Evolutionary conservation across 2,888 invertebrate genomes (phyloP), one percentile per base, ranked within the genome.

Genomic region (Drosophila pegasa): DNA sequence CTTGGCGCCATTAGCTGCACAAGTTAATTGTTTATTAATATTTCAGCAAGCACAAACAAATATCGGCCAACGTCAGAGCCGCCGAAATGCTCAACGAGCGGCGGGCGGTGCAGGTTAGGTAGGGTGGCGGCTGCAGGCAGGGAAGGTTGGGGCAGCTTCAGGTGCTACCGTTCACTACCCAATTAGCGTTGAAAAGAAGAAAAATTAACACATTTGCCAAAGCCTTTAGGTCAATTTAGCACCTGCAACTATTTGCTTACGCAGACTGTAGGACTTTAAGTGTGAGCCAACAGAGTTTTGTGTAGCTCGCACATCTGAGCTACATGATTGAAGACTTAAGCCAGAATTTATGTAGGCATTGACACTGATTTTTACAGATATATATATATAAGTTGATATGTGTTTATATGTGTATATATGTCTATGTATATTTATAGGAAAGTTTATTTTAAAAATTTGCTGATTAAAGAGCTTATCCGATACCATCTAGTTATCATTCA

Each of bases 21-120:
- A 60, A 57, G 29, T 51, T 66, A 71, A 88, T 68, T 76, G 77
- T 76, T 80, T 86, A 73, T 76, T 59, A 67, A 61, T 64, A 54
- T 61, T 63, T 61, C 61, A 51, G 52, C 56, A 70, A 78, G 47
- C 51, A 47, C 41, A 63, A 73, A 55, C 75, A 70, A 67, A 69
- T 16, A 48, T 20, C 40, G 33, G 14, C 7, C 6, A 56, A 12
- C 57, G 47, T 47, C 66, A 55, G 54, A 57, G 27, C 31, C 22
- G 7, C 64, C 25, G 12, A 59, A 43, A 37, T 45, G 37, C 40
- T 31, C 12, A 12, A 8, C 8, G 29, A 29, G 8, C 29, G 2
- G 29, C 29, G 25, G 25, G 5, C 29, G 18, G 37, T 3, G n/a
- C n/a, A n/a, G n/a, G n/a, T n/a, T n/a, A 16, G 10, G 18, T 10